Percentiles rank a stretch among this genome's conserved stretches.
phyloP scores from a whole-genome alignment of 2,797 vertebrate genomes.

The Thaleichthys pacificus region DNA sequence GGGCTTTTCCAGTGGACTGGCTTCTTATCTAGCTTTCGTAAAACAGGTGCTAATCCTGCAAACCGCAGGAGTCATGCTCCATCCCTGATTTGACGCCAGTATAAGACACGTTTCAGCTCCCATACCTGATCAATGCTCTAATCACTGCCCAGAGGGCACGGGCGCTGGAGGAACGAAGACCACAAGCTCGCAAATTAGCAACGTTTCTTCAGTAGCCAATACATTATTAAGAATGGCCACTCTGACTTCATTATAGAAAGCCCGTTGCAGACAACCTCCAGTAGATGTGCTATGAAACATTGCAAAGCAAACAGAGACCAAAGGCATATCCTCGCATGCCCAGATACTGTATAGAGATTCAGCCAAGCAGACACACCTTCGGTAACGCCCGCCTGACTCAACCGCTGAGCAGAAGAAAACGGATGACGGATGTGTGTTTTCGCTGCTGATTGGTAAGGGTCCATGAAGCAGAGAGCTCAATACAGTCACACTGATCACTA shows the following conservation, averaged over 20 bases:
- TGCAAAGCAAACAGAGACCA: not conserved
- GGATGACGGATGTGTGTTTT: slow-evolving; percentile 71
- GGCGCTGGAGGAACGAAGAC: slow-evolving; percentile 37
- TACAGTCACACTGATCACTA: slow-evolving; percentile 75
- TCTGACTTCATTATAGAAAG: slow-evolving; percentile 6
- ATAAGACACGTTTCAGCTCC: slow-evolving; percentile 41
- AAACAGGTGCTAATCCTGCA: slow-evolving; percentile 20
- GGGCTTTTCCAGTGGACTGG: not conserved
- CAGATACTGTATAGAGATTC: not conserved
- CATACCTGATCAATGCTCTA: slow-evolving; percentile 55
- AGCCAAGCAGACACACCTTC: not conserved
- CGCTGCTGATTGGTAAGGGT: slow-evolving; percentile 67
- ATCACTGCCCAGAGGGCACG: slow-evolving; percentile 46
- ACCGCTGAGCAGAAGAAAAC: slow-evolving; percentile 57
- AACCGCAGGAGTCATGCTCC: slow-evolving; percentile 46
- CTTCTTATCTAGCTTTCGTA: slow-evolving; percentile 20
- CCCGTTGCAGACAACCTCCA: slow-evolving; percentile 21
- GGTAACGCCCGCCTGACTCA: slow-evolving; percentile 45
- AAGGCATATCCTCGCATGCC: slow-evolving; percentile 7
- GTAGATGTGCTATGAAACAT: not conserved
- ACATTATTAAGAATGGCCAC: not conserved
- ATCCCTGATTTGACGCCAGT: slow-evolving; percentile 59
- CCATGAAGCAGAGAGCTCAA: slow-evolving; percentile 69
- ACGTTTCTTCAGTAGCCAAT: slow-evolving; percentile 13
- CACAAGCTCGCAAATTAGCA: slow-evolving; percentile 26